Evolutionary conservation across 2,797 vertebrate species (phyloP).

Genomic region (Limnodromus scolopaceus): DNA sequence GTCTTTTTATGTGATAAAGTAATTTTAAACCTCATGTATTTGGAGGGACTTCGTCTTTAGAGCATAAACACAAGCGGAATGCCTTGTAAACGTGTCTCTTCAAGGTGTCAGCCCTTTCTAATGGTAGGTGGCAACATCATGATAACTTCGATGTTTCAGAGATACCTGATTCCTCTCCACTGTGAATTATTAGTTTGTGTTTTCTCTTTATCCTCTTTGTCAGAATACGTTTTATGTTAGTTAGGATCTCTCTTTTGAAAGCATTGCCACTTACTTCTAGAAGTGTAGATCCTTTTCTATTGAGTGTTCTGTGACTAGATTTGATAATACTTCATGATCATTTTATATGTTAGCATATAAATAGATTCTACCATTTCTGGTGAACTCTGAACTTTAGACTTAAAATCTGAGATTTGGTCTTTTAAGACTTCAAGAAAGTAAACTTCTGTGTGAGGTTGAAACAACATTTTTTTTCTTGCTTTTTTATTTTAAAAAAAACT

Average conservation of each 20-base stretch:
- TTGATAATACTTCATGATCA: not conserved
- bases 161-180: fast-evolving
- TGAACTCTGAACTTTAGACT: not conserved
- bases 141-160: not conserved
- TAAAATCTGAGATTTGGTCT: not conserved
- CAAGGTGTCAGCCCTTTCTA: not conserved
- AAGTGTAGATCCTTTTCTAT: not conserved
- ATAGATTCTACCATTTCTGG: not conserved
- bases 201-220: not conserved
- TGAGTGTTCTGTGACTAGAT: not conserved
- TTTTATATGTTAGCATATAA: not conserved
- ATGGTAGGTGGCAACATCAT: not conserved
- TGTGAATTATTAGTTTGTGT: not conserved
- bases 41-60: not conserved
- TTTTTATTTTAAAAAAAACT: not conserved
- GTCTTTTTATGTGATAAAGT: not conserved
- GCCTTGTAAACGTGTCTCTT: not conserved
- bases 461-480: not conserved
- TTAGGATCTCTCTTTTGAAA: not conserved
- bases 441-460: not conserved
- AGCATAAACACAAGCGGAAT: not conserved
- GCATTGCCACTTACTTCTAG: not conserved
- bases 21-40: not conserved
- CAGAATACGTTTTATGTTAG: fast-evolving
- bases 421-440: not conserved